Conservation (phyloP, 2,113 vertebrate species). For the Nannospalax galili region DNA sequence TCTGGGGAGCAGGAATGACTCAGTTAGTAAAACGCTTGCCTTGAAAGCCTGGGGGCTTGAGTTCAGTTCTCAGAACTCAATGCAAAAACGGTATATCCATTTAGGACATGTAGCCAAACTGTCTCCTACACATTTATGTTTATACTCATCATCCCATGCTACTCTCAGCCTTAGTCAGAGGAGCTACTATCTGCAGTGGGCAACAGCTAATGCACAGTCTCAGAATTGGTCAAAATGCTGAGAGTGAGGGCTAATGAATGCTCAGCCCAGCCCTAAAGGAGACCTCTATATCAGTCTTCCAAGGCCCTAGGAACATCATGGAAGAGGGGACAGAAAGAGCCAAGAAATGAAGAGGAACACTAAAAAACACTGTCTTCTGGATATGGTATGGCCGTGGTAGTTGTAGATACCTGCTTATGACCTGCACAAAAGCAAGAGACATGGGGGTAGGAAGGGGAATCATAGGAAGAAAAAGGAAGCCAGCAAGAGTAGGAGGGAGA, state of each 20-base stretch:
- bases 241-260: background rate
- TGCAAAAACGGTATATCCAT: background rate
- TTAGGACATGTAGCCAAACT: background rate
- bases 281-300: background rate
- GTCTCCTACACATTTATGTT: background rate
- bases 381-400: background rate
- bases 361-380: background rate
- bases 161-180: background rate
- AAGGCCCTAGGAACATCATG: background rate
- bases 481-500: background rate
- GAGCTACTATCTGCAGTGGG: background rate
- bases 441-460: background rate
- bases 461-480: background rate
- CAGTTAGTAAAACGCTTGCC: background rate
- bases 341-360: background rate
- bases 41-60: background rate
- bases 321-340: background rate
- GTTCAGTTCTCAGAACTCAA: background rate
- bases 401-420: too few species aligned
- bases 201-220: background rate
- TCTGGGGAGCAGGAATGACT: too few species aligned
- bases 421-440: background rate
- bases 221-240: background rate
- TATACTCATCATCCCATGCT: background rate
- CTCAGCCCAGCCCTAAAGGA: background rate